Evolutionary conservation across 2,888 invertebrate genomes (phyloP), one percentile per base, ranked within the genome.

Genomic region (Mesodorylaimus sp.): DNA sequence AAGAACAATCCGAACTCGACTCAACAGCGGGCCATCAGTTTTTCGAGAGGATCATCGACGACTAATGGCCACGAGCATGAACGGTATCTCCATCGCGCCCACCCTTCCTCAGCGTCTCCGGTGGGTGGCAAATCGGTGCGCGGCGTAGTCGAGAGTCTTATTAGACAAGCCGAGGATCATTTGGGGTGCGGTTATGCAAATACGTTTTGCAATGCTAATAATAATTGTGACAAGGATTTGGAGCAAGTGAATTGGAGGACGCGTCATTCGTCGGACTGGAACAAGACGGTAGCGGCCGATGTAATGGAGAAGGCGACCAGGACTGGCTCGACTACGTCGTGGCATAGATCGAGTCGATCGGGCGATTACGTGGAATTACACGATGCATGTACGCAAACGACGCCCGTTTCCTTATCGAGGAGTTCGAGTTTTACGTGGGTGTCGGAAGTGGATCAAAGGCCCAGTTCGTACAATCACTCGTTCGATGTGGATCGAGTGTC

Each of bases 361-460:
- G n/a, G n/a, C n/a, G n/a, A n/a, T n/a, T n/a, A n/a, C n/a, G n/a
- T n/a, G n/a, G n/a, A n/a, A n/a, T n/a, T n/a, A n/a, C n/a, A n/a
- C 50, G 54, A 55, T 25, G 53, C 50, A 2, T 45, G 44, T 13
- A 56, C 56, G 3, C 56, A 56, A 37, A 56, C 56, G 10, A 53
- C 50, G 16, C 56, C 56, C 2, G 51, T 52, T 42, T 50, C 53
- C 23, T 44, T 56, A 25, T 58, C 58, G 19, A 46, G 58, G 39
- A 56, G 56, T 16, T 55, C 55, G 5, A 56, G 56, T 28, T 57
- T 58, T 50, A 57, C 56, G 32, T 58, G 58, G 57, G 52, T 58
- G 32, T 55, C 56, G 43, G 56, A 56, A 27, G 42, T 21, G 3
- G 47, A 47, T 25, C 24, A 24, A 24, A 39, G 39, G 19, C 24